phyloP scores from a whole-genome alignment of 2,113 vertebrate genomes.

The Bungarus multicinctus region DNA sequence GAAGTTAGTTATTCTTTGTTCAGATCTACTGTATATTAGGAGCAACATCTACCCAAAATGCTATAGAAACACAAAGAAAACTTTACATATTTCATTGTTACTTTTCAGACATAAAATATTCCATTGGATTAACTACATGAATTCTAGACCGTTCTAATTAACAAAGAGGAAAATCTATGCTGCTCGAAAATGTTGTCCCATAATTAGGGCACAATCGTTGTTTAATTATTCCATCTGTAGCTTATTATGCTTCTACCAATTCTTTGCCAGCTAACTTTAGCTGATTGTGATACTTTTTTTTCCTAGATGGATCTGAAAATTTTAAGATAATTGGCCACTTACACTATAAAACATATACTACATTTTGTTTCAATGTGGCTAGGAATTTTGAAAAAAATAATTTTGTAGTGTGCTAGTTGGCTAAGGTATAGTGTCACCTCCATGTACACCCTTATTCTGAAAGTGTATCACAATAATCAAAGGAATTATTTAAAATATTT shows the following conservation, averaged over 20 bases:
- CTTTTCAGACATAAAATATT: neutral
- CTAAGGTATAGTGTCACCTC: neutral
- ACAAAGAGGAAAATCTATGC: neutral
- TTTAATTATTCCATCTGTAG: constrained; percentile 31
- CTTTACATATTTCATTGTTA: neutral
- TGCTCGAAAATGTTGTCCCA: neutral
- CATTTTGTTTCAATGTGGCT: constrained; percentile 19
- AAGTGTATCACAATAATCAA: fast-evolving
- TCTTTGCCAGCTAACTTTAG: constrained; percentile 4
- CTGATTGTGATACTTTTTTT: neutral
- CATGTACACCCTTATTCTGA: neutral
- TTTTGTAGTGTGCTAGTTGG: neutral
- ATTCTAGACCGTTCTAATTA: neutral
- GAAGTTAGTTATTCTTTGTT: too few species aligned
- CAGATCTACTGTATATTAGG: neutral
- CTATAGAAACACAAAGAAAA: neutral
- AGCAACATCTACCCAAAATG: neutral
- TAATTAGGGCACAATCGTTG: constrained; percentile 22
- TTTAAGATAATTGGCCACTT: constrained; percentile 37
- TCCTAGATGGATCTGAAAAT: constrained; percentile 10
- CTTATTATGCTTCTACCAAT: constrained; percentile 2
- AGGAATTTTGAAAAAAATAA: constrained; percentile 3
- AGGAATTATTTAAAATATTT: neutral
- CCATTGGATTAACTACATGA: neutral
- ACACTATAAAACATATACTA: neutral